Base-by-base conservation (phyloP, 2,888 invertebrate species). In the Conops quadrifasciatus region DNA sequence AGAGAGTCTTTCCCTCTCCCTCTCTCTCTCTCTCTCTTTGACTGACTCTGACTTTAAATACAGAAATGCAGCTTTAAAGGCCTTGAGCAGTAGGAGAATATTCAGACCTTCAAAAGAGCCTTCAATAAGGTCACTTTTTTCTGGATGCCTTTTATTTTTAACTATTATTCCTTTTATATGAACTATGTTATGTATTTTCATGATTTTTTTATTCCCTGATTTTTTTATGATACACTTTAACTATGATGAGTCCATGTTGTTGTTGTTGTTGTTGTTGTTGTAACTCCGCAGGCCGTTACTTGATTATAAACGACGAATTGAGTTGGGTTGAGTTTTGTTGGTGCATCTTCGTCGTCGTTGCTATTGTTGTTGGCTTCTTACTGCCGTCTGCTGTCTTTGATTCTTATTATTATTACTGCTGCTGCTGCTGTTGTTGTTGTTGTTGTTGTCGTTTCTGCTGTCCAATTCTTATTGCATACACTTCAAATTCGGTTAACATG, bases 401-500 rank as follows among this genome's bases (percentile, higher is more conserved):
- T 58, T 58, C 24, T 9, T 24, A 13, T 58, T 26, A 15, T 28
- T 58, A 24, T 15, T 15, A 15, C 15, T 28, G 28, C 24, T 58
- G 16, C 58, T 11, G 36, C 4, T n/a, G 53, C 21, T 56, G 21
- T 56, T 65, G 47, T 49, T 59, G 49, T 62, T 62, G 51, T 36
- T 63, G 56, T 67, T 53, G 16, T 67, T 56, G 24, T 49, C 67
- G 49, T 28, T 53, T 24, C 21, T 53, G 51, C 24, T 69, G 53
- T 62, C 64, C 64, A 45, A 26, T 70, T 70, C 30, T 68, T 36
- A 62, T 59, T 70, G 71, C 72, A 71, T 72, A 65, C 72, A 72
- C 71, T 72, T 72, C 68, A 72, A 71, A 72, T 70, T 70, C 71
- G 76, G 77, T 77, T 78, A 76, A 77, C 77, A 78, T 75, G 77